Conservation (phyloP, 2,888 invertebrate genomes). For the Gari tellinella region DNA sequence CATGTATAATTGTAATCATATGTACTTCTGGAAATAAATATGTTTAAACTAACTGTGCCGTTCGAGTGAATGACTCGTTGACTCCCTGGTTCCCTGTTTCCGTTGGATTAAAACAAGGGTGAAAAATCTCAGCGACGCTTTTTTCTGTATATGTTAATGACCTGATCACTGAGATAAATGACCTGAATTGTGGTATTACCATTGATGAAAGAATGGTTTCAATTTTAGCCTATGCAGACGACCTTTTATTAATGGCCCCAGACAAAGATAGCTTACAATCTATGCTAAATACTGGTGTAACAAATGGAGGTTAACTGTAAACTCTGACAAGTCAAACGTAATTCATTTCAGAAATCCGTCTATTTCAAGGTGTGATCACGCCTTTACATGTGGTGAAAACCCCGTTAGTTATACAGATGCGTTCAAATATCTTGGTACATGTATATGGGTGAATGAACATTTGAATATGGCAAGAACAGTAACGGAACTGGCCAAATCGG, state of each 20-base stretch:
- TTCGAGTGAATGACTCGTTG: background rate
- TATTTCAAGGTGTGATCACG: background rate
- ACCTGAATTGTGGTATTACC: too few relatives aligned
- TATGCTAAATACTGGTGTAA: background rate
- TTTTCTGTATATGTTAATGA: too few relatives aligned
- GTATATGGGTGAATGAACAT: conserved; percentile 2
- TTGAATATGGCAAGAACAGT: background rate
- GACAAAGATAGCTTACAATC: too few relatives aligned
- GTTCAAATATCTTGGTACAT: background rate
- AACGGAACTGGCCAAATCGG: conserved; percentile 1
- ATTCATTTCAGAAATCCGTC: conserved; percentile 2
- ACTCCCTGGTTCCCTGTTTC: conserved; percentile 4
- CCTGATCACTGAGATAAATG: too few relatives aligned
- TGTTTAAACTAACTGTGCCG: too few relatives aligned
- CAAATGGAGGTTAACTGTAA: conserved; percentile 6
- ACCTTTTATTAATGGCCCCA: too few relatives aligned
- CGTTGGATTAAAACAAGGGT: background rate
- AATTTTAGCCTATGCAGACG: too few relatives aligned
- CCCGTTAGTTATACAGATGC: background rate
- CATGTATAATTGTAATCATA: too few relatives aligned
- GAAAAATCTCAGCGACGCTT: too few relatives aligned
- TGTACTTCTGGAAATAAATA: too few relatives aligned
- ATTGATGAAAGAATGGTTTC: too few relatives aligned
- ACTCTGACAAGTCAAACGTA: conserved; percentile 1
- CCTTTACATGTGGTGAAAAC: conserved; percentile 2